These are phyloP conservation scores for Neomorphus geoffroyi DNA, from an alignment of 2,797 vertebrate genomes.

Conservation along the genomic window DNA sequence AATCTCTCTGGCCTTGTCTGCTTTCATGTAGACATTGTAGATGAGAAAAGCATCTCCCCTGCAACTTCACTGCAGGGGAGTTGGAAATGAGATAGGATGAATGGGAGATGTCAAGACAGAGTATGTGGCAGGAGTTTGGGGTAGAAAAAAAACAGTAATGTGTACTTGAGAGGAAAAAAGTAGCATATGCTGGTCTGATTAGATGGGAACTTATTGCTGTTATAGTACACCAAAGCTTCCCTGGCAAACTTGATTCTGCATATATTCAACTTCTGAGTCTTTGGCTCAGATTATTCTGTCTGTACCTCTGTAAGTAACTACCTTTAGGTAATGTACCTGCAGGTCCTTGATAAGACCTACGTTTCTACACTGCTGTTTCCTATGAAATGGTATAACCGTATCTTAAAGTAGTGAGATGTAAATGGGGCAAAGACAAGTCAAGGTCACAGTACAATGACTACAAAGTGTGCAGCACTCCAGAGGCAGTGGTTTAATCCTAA, in stretches of 20 bases:
- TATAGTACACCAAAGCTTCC: background rate
- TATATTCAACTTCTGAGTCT: background rate
- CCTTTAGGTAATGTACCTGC: background rate
- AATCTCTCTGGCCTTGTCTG: background rate
- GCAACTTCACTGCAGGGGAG: background rate
- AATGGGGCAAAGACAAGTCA: background rate
- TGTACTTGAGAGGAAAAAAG: background rate
- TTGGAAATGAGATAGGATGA: background rate
- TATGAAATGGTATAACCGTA: background rate
- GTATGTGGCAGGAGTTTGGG: background rate
- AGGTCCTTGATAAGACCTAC: background rate
- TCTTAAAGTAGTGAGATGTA: background rate
- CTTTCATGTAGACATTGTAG: background rate
- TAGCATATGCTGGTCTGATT: background rate
- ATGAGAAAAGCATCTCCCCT: background rate
- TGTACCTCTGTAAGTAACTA: background rate
- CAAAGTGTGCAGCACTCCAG: accelerated
- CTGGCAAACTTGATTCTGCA: background rate
- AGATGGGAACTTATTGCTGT: background rate
- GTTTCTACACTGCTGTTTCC: background rate
- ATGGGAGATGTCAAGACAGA: background rate
- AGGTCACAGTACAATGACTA: background rate
- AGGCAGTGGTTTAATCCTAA: background rate
- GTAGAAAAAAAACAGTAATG: background rate
- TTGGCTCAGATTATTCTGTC: background rate